phyloP scores from a whole-genome alignment of 1,140 invertebrate genomes.

The Cryptotermes secundus region DNA sequence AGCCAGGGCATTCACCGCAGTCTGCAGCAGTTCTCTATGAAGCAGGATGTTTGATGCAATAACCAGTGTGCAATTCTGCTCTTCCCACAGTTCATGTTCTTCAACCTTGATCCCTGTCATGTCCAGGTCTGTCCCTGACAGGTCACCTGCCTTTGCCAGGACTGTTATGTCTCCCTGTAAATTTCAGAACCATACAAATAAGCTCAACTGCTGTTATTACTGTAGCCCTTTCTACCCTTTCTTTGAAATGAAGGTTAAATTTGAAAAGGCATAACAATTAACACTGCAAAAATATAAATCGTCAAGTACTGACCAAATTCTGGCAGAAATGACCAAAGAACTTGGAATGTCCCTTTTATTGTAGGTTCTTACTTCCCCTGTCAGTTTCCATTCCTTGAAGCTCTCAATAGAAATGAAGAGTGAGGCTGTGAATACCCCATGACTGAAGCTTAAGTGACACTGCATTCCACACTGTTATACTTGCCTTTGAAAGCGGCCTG shows the following conservation, averaged over 20 bases:
- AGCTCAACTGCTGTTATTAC: not conserved
- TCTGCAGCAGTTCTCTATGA: conserved; percentile 39
- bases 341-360: too few relatives aligned
- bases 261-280: not conserved
- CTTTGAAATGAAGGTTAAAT: not conserved
- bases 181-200: too few relatives aligned
- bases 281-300: too few relatives aligned
- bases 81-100: conserved; percentile 57
- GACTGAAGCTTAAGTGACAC: too few relatives aligned
- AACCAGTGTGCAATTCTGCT: conserved; percentile 58
- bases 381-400: too few relatives aligned
- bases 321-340: too few relatives aligned
- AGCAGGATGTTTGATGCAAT: conserved; percentile 47
- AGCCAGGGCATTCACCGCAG: not conserved
- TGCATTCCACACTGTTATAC: not conserved
- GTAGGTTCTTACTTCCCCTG: too few relatives aligned
- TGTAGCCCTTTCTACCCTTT: not conserved
- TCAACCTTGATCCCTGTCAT: conserved; percentile 56
- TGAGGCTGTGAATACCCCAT: too few relatives aligned
- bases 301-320: too few relatives aligned
- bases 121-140: conserved; percentile 43
- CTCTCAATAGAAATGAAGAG: too few relatives aligned
- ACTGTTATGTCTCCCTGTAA: conserved; percentile 55
- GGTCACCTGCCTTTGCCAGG: conserved; percentile 47
- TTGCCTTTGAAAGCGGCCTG: conserved; percentile 51